Conservation (phyloP, 2,113 vertebrate genomes). For the Marmota monax region DNA sequence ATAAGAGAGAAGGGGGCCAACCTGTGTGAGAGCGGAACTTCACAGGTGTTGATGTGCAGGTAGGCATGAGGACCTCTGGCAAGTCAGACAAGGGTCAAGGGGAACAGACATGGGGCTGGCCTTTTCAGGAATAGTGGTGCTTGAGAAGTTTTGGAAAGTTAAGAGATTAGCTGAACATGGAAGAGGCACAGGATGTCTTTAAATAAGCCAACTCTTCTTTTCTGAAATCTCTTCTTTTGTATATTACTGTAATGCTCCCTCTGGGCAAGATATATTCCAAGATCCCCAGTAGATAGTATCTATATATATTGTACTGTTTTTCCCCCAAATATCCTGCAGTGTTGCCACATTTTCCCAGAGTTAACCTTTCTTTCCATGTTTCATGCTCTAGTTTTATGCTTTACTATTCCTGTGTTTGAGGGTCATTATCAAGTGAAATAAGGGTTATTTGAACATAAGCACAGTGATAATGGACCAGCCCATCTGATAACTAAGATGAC, state of each 20-base stretch:
- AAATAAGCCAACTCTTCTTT: background rate
- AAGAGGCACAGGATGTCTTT: background rate
- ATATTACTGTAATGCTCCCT: background rate
- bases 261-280: background rate
- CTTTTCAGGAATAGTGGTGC: background rate
- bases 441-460: background rate
- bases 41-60: fast-evolving
- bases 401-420: background rate
- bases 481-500: background rate
- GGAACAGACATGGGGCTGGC: no score
- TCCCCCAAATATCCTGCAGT: background rate
- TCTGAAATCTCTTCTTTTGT: background rate
- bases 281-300: background rate
- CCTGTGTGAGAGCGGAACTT: fast-evolving
- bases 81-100: background rate
- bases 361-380: no score
- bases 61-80: background rate
- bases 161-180: background rate
- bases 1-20: background rate
- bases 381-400: background rate
- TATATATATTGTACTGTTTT: no score
- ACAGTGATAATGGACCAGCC: background rate
- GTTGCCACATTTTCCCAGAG: background rate
- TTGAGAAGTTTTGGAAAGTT: background rate
- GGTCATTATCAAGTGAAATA: background rate